A percentile compares a stretch with the other conserved stretches of the same genome.
Evolutionary conservation across 2,113 vertebrate genomes (phyloP).

Genomic region (Sphyrna mokarran): DNA sequence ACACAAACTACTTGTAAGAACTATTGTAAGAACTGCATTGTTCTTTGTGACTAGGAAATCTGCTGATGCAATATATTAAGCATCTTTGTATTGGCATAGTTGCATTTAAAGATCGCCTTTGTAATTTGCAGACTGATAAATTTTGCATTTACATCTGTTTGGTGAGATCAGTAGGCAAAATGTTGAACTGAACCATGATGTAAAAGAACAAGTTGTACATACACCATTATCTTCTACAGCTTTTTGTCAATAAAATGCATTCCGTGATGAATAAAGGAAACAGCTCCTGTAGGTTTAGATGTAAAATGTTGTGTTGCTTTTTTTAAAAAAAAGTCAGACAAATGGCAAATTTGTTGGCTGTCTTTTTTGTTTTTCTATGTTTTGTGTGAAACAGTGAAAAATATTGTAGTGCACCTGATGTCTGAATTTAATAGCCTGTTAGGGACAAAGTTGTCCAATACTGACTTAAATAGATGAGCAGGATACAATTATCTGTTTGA

Average conservation of each 20-base stretch:
- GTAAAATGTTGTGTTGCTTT: slow-evolving; percentile 29
- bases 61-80: slow-evolving; percentile 5
- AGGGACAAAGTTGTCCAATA: slow-evolving; percentile 2
- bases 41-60: slow-evolving; percentile 1
- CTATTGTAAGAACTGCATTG: slow-evolving; percentile 33
- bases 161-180: slow-evolving; percentile 33
- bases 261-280: slow-evolving; percentile 61
- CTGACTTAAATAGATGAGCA: background rate
- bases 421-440: background rate
- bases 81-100: background rate
- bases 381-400: slow-evolving; percentile 14
- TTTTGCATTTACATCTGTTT: slow-evolving; percentile 36
- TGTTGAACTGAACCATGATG: slow-evolving; percentile 36
- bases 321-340: background rate
- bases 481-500: background rate
- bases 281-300: slow-evolving; percentile 40
- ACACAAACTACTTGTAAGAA: slow-evolving; percentile 10
- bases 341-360: slow-evolving; percentile 19
- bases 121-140: slow-evolving; percentile 36
- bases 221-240: slow-evolving; percentile 47
- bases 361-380: background rate
- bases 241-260: slow-evolving; percentile 85
- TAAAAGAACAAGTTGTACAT: slow-evolving; percentile 36
- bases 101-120: slow-evolving; percentile 29
- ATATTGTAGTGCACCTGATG: background rate